These are phyloP conservation scores for Tautogolabrus adspersus DNA, from an alignment of 2,113 vertebrate species.

Conservation along the genomic window DNA sequence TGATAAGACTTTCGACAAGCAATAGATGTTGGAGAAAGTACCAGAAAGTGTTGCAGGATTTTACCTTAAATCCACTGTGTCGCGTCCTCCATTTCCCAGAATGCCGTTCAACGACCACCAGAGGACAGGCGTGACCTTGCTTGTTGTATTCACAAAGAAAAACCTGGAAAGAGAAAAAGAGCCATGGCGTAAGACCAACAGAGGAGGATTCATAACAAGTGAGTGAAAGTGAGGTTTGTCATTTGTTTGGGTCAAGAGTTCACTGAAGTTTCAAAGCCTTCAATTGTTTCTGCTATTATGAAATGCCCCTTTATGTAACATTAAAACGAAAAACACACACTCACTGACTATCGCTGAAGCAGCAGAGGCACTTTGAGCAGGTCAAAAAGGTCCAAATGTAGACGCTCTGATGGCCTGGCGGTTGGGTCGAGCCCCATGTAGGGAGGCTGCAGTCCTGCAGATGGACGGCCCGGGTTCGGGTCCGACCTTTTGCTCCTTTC, in stretches of 20 bases:
- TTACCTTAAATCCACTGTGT: background rate
- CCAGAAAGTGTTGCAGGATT: background rate
- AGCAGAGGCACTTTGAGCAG: too few species aligned
- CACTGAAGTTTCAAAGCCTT: background rate
- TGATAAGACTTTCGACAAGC: background rate
- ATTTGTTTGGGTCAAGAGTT: background rate
- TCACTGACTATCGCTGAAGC: background rate
- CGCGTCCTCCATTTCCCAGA: slow-evolving; percentile 51
- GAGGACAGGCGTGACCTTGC: background rate
- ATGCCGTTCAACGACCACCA: background rate
- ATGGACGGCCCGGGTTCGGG: too few species aligned
- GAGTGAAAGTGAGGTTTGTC: background rate
- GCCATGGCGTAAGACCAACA: background rate
- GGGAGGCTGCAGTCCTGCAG: too few species aligned
- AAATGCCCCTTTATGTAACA: background rate
- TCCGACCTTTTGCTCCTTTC: too few species aligned
- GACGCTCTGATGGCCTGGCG: too few species aligned
- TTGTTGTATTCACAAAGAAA: background rate
- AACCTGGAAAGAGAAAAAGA: background rate
- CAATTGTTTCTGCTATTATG: background rate
- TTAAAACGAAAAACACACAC: background rate
- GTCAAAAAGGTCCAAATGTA: too few species aligned
- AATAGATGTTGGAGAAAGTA: background rate
- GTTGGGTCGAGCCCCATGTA: too few species aligned
- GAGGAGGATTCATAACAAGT: background rate